phyloP scores from a whole-genome alignment of 2,888 invertebrate genomes.

The Troides aeacus region DNA sequence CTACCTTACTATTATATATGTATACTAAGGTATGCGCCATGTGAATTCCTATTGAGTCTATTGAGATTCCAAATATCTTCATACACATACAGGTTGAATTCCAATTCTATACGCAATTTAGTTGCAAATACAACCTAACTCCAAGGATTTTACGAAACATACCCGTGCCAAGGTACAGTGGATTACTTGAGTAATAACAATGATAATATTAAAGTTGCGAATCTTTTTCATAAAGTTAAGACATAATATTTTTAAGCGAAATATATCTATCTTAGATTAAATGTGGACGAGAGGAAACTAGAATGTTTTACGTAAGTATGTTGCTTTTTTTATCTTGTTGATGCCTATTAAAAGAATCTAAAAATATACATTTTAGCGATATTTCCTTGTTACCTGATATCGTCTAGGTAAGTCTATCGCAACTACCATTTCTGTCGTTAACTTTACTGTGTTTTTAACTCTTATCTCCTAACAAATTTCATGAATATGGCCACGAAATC shows the following conservation, averaged over 20 bases:
- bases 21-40: not conserved
- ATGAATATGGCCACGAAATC: too few species aligned
- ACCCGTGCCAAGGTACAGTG: not conserved
- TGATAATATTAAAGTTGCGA: not conserved
- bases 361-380: too few species aligned
- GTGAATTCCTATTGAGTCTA: not conserved
- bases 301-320: too few species aligned
- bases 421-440: too few species aligned
- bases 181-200: not conserved
- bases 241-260: not conserved
- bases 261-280: too few species aligned
- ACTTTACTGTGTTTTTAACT: too few species aligned
- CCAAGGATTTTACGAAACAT: slow-evolving; percentile 12
- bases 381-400: too few species aligned
- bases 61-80: slow-evolving; percentile 14
- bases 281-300: too few species aligned
- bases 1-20: not conserved
- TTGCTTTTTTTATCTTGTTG: too few species aligned
- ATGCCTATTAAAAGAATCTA: too few species aligned
- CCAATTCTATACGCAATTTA: slow-evolving; percentile 21
- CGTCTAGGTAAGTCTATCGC: too few species aligned
- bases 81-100: slow-evolving; percentile 15
- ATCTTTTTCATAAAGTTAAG: not conserved
- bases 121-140: slow-evolving; percentile 16
- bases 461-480: too few species aligned